Conservation (phyloP, 2,797 vertebrate genomes). For the Podarcis siculus region DNA sequence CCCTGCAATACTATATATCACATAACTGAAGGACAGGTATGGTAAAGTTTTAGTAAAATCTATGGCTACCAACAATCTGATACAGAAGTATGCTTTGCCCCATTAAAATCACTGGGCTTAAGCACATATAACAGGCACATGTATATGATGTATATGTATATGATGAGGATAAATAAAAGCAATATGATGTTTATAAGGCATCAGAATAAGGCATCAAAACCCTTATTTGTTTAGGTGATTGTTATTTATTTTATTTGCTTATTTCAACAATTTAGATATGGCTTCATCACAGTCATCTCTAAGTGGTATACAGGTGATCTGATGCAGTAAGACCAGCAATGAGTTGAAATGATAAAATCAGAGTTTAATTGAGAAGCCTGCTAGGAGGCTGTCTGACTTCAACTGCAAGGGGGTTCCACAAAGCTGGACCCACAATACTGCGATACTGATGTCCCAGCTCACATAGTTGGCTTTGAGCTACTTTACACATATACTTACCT, state of each 20-base stretch:
- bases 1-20: neutral
- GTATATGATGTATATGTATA: neutral
- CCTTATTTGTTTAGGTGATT: too few relatives aligned
- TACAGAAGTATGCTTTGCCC: neutral
- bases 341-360: too few relatives aligned
- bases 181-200: neutral
- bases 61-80: neutral
- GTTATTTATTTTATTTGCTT: too few relatives aligned
- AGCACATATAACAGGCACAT: neutral
- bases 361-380: too few relatives aligned
- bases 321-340: too few relatives aligned
- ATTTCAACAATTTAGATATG: too few relatives aligned
- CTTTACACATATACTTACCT: neutral
- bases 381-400: too few relatives aligned
- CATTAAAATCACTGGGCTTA: neutral
- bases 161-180: neutral
- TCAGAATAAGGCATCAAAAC: neutral
- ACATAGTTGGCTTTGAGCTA: neutral
- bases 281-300: too few relatives aligned
- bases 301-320: too few relatives aligned
- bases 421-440: too few relatives aligned
- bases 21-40: conserved; percentile 8
- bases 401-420: too few relatives aligned
- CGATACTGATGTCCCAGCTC: too few relatives aligned
- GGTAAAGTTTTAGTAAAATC: neutral